A percentile compares a stretch with the other conserved stretches of the same genome.
Conservation (phyloP, 2,888 invertebrate genomes). For the Panzeria rudis region DNA sequence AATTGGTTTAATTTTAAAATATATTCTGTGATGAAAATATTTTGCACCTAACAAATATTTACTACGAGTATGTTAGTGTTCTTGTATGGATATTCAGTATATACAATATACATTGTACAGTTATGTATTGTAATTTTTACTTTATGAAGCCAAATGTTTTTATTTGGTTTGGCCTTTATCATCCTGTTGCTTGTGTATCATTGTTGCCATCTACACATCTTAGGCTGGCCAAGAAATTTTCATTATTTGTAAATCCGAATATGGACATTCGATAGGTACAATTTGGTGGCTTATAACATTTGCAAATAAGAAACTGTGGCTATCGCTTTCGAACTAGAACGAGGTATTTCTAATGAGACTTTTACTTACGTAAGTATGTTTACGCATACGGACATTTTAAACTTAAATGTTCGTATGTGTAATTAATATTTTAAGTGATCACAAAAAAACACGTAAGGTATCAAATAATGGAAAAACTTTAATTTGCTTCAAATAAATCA, state of each 20-base stretch:
- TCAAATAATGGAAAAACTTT: no score
- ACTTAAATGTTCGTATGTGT: no score
- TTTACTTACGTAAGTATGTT: no score
- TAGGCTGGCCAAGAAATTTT: conserved; percentile 2
- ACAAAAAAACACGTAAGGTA: no score
- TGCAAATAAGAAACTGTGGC: not conserved
- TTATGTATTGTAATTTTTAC: not conserved
- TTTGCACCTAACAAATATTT: not conserved
- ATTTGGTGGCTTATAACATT: not conserved
- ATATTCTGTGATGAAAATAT: not conserved
- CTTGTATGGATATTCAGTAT: not conserved
- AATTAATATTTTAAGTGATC: no score
- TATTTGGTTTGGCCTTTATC: not conserved
- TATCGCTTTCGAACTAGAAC: not conserved
- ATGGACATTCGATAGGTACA: not conserved
- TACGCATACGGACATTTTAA: no score
- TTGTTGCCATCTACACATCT: not conserved
- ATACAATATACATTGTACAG: no score
- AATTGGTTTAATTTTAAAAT: no score
- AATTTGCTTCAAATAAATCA: no score
- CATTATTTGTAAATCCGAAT: not conserved
- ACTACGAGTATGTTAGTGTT: not conserved
- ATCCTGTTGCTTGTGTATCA: conserved; percentile 5
- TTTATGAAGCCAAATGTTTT: not conserved
- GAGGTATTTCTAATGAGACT: not conserved